Evolutionary conservation across 1,140 invertebrate genomes (phyloP), one percentile per base, ranked within the genome.

Genomic region (Panulirus ornatus): DNA sequence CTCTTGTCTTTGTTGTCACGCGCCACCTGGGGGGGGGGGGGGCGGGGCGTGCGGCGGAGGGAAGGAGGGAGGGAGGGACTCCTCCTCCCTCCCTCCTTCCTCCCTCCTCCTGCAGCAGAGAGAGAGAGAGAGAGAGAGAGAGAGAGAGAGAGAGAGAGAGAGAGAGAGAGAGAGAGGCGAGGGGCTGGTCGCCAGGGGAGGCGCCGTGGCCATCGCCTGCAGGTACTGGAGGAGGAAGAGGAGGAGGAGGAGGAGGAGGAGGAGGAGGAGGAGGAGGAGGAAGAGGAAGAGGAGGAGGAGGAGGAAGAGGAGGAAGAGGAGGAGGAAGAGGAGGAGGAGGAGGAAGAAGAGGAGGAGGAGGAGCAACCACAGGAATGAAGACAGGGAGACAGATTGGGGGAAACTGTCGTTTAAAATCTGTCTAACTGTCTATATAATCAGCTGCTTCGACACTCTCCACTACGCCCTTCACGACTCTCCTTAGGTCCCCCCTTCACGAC

Each of bases 141-240:
- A 75, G 73, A 75, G 73, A 75, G 73, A 75, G 73, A 75, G 73
- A 75, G 73, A 75, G 73, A 75, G 73, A 75, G 73, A 75, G 73
- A 75, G 73, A 75, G 73, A 75, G 73, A 75, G 30, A 40, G 30
- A 30, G 30, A 30, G 40, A 42, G 22, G 27, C 30, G 73, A 42
- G 38, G 16, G 9, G 27, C 30, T 42, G 76, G 1, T n/a, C n/a
- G n/a, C n/a, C n/a, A n/a, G n/a, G 22, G 22, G 51, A 22, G 51
- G 51, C n/a, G n/a, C n/a, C n/a, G n/a, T n/a, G n/a, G n/a, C n/a
- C n/a, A n/a, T n/a, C n/a, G n/a, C n/a, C n/a, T 11, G 22, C 9
- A 22, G 51, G 51, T 11, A 54, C 9, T 9, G 51, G 51, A 54
- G 51, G 22, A 22, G 51, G 22, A 22, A 22, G 22, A 22, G 22